These are phyloP conservation scores for Cyclura pinguis DNA, from an alignment of 2,797 vertebrate species.

Conservation along the genomic window DNA sequence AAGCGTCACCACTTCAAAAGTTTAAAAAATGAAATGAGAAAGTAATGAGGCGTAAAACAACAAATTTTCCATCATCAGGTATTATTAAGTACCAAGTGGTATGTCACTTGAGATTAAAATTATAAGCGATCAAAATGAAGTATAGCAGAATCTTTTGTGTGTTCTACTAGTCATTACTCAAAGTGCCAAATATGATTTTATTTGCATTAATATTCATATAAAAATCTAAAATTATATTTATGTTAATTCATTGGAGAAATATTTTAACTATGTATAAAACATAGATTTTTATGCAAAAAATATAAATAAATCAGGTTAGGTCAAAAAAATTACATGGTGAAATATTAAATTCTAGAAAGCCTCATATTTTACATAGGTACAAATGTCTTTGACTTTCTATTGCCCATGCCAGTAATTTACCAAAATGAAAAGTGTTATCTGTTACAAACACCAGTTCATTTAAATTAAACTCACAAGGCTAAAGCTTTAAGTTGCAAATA, in stretches of 20 bases:
- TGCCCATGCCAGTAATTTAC: conserved; percentile 71
- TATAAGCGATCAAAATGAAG: conserved; percentile 1
- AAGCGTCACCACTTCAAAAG: not conserved
- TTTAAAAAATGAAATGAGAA: not conserved
- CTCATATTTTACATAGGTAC: conserved; percentile 54
- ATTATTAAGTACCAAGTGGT: not conserved
- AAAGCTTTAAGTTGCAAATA: conserved; percentile 73
- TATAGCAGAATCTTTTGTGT: not conserved
- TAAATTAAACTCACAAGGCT: conserved; percentile 76
- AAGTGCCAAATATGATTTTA: conserved; percentile 36
- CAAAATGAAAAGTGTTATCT: conserved; percentile 76
- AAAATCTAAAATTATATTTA: conserved; percentile 65
- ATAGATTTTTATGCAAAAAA: conserved; percentile 28
- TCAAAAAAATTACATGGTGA: conserved; percentile 57
- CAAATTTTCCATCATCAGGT: conserved; percentile 1
- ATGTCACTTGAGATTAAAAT: conserved; percentile 22
- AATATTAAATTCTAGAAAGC: conserved; percentile 63
- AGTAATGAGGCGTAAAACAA: conserved; percentile 25
- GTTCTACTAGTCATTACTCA: not conserved
- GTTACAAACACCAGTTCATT: conserved; percentile 77
- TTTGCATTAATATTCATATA: conserved; percentile 65
- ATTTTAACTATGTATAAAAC: conserved; percentile 48
- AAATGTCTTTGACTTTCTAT: conserved; percentile 65
- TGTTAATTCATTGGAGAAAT: conserved; percentile 55
- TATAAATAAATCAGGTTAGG: conserved; percentile 59